Evolutionary conservation across 2,113 vertebrate species (phyloP), one percentile per base, ranked within the genome.

Genomic region (Copsychus sechellarum): DNA sequence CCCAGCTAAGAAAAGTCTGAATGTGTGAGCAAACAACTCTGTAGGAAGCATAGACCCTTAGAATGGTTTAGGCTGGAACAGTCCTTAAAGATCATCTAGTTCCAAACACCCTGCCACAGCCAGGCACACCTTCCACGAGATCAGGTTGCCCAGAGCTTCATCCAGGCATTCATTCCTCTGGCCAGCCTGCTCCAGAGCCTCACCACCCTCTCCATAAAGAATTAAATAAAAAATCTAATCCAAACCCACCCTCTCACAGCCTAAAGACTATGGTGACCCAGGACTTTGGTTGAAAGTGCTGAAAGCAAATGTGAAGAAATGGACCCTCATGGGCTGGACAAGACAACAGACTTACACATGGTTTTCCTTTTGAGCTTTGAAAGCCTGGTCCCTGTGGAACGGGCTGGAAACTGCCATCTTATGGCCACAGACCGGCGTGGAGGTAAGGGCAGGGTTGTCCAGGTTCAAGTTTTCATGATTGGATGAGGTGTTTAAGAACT

Each of bases 401-500:
- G 98, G 97, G 15, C 96, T 82, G 93, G 97, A 95, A 83, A 98
- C 97, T 86, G 98, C 94, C 87, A 98, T 97, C 96, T 99, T 99
- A 97, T 98, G 98, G 97, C 97, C 95, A 96, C 97, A 99, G 36
- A 98, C 97, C 0, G 98, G 98, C 0, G 98, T 98, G 72, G 98
- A 98, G 36, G 97, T 98, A 96, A 99, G 96, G 11, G 98, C 92
- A 87, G 98, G 96, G 84, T 97, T 98, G 89, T 99, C 99, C 72
- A 97, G 96, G 95, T 99, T 98, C 43, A 98, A 96, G 91, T 98
- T 98, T 90, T 99, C 99, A 1, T 98, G 98, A 94, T 43, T 99
- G 97, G 98, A 97, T 40, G 99, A 98, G 78, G 98, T 98, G 97
- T 98, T 99, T 90, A 99, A 98, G 97, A 99, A 99, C 99, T 99